A percentile compares a stretch with the other conserved stretches of the same genome.
Conservation (phyloP, 2,888 invertebrate species). For the Drosophila prostipennis region DNA sequence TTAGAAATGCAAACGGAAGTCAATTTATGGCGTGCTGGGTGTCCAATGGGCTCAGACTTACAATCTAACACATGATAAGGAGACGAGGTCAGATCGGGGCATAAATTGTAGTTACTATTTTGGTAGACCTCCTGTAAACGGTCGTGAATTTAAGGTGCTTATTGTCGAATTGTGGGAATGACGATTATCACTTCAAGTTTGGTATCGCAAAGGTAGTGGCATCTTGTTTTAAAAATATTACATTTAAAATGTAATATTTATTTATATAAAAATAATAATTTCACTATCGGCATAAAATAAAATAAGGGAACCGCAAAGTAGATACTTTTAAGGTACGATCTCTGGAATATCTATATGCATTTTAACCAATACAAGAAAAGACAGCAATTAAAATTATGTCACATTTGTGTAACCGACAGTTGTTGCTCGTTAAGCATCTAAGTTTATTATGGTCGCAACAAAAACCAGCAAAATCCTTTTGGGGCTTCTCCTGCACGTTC, state of each 20-base stretch:
- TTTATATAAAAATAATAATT: no score
- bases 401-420: conserved; percentile 2
- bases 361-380: neutral
- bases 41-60: conserved; percentile 14
- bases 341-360: neutral
- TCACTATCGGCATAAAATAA: no score
- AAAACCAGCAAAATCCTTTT: conserved; percentile 21
- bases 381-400: conserved; percentile 1
- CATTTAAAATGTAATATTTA: no score
- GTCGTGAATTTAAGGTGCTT: neutral
- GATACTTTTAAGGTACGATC: no score
- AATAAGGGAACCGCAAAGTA: no score
- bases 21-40: conserved; percentile 56
- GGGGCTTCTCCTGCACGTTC: conserved; percentile 27
- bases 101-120: conserved; percentile 1
- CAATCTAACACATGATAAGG: conserved; percentile 13
- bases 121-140: neutral
- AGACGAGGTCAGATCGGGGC: conserved; percentile 10
- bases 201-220: no score
- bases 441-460: conserved; percentile 19
- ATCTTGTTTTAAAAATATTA: no score
- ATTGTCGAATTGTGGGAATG: no score
- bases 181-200: no score
- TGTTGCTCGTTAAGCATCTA: conserved; percentile 26
- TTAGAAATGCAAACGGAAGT: conserved; percentile 65